Percentiles rank a stretch among this genome's conserved stretches.
Conservation (phyloP, 2,888 invertebrate species). For the Perizoma flavofasciatum region DNA sequence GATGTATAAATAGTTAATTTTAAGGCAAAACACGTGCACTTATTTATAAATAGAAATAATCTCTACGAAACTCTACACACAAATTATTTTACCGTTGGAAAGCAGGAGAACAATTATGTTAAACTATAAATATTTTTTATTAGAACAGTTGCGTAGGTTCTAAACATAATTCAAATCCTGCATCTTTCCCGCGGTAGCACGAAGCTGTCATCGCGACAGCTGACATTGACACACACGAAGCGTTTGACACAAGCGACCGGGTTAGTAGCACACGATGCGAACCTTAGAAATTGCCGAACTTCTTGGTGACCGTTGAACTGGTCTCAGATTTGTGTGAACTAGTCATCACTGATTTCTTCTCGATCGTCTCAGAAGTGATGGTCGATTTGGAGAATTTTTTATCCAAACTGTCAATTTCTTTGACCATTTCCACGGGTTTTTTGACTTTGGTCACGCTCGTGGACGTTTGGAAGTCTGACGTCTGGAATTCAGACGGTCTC, state of each 20-base stretch:
- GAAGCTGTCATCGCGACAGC: conserved; percentile 28
- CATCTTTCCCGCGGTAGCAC: conserved; percentile 23
- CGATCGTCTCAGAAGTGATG: conserved; percentile 87
- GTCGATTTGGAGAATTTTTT: conserved; percentile 87
- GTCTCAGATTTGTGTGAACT: conserved; percentile 84
- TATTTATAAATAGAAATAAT: conserved; percentile 18
- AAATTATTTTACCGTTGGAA: conserved; percentile 11
- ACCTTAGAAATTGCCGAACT: conserved; percentile 78
- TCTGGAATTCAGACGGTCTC: conserved; percentile 79
- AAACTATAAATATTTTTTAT: conserved; percentile 3
- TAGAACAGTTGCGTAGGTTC: neutral
- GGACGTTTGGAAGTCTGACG: conserved; percentile 63
- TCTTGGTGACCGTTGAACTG: conserved; percentile 83
- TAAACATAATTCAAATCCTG: conserved; percentile 1
- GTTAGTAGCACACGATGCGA: conserved; percentile 18
- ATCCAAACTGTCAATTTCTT: conserved; percentile 84
- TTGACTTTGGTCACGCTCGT: conserved; percentile 62
- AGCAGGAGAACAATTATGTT: neutral
- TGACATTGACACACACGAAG: conserved; percentile 34
- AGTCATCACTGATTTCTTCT: conserved; percentile 87
- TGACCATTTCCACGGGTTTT: conserved; percentile 67
- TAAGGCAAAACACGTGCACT: conserved; percentile 25
- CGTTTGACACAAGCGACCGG: conserved; percentile 25
- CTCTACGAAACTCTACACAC: conserved; percentile 17
- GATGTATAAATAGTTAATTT: conserved; percentile 22